Conservation (phyloP, 2,797 vertebrate genomes). For the Petrocephalus sullivani region DNA sequence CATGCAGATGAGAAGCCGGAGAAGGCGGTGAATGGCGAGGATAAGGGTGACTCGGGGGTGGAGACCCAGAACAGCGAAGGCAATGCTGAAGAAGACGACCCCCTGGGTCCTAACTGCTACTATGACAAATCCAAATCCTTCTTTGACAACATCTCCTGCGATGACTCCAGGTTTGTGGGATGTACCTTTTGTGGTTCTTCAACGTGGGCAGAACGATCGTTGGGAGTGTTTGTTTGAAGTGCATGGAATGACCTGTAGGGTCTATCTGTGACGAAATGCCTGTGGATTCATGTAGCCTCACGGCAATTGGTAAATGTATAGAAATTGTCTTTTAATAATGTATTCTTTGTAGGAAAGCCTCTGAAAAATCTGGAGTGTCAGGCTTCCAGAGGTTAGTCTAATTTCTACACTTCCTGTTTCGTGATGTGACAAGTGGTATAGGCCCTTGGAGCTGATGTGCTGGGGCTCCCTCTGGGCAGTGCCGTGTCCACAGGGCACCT, state of each 20-base stretch:
- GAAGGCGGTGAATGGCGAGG: conserved; percentile 87
- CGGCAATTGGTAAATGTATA: not conserved
- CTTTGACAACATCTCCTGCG: conserved; percentile 96
- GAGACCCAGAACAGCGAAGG: conserved; percentile 82
- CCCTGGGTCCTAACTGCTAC: conserved; percentile 77
- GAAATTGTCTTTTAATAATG: not conserved
- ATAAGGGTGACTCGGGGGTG: conserved; percentile 76
- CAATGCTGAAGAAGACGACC: conserved; percentile 77
- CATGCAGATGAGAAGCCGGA: conserved; percentile 80
- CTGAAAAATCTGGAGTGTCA: conserved; percentile 51
- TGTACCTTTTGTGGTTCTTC: not conserved
- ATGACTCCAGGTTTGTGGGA: conserved; percentile 73
- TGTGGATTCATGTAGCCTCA: not conserved
- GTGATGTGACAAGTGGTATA: not conserved
- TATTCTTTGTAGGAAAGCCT: conserved; percentile 46
- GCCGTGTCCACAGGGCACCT: not conserved
- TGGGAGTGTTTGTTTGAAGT: not conserved
- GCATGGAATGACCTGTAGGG: not conserved
- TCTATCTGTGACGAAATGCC: not conserved
- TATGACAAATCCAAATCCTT: conserved; percentile 98
- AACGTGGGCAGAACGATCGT: not conserved
- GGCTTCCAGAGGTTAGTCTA: conserved; percentile 52
- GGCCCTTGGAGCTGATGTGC: conserved; percentile 37
- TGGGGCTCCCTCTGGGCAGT: conserved; percentile 36
- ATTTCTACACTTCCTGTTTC: not conserved